These are phyloP conservation scores for Ceratoteleas bidentatus DNA, from an alignment of 1,140 invertebrate species.

Conservation along the genomic window DNA sequence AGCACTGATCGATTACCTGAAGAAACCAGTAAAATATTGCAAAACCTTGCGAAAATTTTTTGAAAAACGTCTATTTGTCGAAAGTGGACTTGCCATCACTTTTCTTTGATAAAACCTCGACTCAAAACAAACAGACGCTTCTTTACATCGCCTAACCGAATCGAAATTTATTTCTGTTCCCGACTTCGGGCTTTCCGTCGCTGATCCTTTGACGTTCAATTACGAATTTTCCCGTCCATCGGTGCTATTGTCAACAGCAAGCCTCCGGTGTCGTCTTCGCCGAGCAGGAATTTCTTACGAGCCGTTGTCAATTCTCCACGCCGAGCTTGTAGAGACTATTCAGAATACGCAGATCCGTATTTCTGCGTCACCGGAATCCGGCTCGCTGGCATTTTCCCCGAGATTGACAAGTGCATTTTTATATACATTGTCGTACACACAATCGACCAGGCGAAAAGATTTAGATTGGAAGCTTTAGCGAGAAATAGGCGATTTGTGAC, in stretches of 20 bases:
- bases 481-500: constrained; percentile 13
- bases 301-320: constrained; percentile 29
- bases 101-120: too few species aligned
- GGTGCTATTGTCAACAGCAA: constrained; percentile 47
- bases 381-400: constrained; percentile 8
- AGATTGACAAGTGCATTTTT: constrained; percentile 54
- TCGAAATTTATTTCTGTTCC: constrained; percentile 24
- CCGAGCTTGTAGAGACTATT: constrained; percentile 32
- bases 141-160: not conserved
- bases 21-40: too few species aligned
- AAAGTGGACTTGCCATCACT: too few species aligned
- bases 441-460: constrained; percentile 26
- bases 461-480: constrained; percentile 11
- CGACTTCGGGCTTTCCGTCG: not conserved
- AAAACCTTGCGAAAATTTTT: too few species aligned
- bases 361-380: constrained; percentile 44
- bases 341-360: constrained; percentile 38
- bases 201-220: constrained; percentile 50
- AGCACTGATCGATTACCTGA: too few species aligned
- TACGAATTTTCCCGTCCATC: constrained; percentile 49
- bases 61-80: too few species aligned
- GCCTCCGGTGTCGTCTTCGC: constrained; percentile 18
- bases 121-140: constrained; percentile 1
- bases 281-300: constrained; percentile 52
- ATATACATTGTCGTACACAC: constrained; percentile 45